Conservation (phyloP, 2,888 invertebrate species). For the Agrochola lota region DNA sequence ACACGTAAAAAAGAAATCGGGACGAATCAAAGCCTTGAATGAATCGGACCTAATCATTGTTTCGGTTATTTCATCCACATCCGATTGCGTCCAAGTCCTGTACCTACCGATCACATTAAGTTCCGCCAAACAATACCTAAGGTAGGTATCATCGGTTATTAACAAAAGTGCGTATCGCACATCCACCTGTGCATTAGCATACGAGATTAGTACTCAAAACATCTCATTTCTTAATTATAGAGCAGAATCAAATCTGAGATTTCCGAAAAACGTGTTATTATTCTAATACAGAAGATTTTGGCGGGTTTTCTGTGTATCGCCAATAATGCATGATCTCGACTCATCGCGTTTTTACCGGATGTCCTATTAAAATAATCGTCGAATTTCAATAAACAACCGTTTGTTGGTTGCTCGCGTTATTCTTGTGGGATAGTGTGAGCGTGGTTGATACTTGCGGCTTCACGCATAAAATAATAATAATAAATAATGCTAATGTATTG, state of each 20-base stretch:
- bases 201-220: conserved; percentile 76
- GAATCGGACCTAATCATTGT: conserved; percentile 40
- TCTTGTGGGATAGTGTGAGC: conserved; percentile 65
- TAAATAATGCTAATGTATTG: too few relatives aligned
- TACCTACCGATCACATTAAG: conserved; percentile 53
- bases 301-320: conserved; percentile 65
- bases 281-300: conserved; percentile 78
- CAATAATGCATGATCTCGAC: conserved; percentile 74
- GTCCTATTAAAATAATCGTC: conserved; percentile 89
- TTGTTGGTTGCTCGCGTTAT: conserved; percentile 76
- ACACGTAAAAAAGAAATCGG: conserved; percentile 10
- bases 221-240: conserved; percentile 77
- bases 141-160: conserved; percentile 62
- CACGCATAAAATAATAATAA: too few relatives aligned
- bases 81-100: conserved; percentile 20
- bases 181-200: conserved; percentile 81
- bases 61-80: conserved; percentile 32
- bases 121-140: conserved; percentile 67
- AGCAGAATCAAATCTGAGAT: conserved; percentile 46
- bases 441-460: conserved; percentile 74
- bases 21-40: conserved; percentile 28
- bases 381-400: conserved; percentile 87
- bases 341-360: conserved; percentile 81
- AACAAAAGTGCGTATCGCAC: conserved; percentile 74
- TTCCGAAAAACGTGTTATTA: conserved; percentile 77